Evolutionary conservation across 1,140 invertebrate genomes (phyloP), one percentile per base, ranked within the genome.

Genomic region (Bombus pyrosoma): DNA sequence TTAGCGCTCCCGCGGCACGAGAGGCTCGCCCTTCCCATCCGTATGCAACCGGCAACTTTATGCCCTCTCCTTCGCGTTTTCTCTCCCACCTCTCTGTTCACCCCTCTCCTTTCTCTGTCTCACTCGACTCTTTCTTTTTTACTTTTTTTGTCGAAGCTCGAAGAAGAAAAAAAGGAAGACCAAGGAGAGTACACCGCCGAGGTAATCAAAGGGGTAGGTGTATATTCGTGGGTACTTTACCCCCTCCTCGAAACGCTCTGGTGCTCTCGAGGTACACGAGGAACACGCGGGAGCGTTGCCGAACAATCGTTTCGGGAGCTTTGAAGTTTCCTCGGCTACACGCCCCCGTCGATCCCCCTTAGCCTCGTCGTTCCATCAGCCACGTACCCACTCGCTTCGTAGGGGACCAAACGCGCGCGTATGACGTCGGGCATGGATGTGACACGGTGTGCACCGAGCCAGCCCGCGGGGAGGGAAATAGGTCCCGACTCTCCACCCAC

Each of bases 281-380:
- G 68, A 86, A 88, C 82, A 86, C 85, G 88, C 86, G 69, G 87
- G 78, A 86, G 90, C 90, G 91, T 89, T 86, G 87, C 83, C 86
- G 91, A 93, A 93, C 92, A 92, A 93, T 93, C 90, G 89, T 93
- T 93, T 93, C 89, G 91, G 92, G 84, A 64, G 89, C 92, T 93
- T 93, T 93, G 92, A 93, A 91, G 92, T 93, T 89, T 88, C 77
- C 86, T 79, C 73, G 69, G 64, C 72, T 87, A 68, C 82, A 87
- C 88, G 82, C 68, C 85, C 81, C 81, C 64, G 57, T 66, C 34
- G 32, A 28, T 57, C 57, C 57, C 69, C 39, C 59, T 73, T 69
- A 62, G 39, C 41, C 64, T 69, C 41, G 43, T 41, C 68, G 57
- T 68, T 73, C 73, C 74, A 85, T 80, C 68, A 80, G 53, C 76